Base-by-base conservation (phyloP, 92 coral and sea anemone genomes). In the Parazoanthus atlanticus region DNA sequence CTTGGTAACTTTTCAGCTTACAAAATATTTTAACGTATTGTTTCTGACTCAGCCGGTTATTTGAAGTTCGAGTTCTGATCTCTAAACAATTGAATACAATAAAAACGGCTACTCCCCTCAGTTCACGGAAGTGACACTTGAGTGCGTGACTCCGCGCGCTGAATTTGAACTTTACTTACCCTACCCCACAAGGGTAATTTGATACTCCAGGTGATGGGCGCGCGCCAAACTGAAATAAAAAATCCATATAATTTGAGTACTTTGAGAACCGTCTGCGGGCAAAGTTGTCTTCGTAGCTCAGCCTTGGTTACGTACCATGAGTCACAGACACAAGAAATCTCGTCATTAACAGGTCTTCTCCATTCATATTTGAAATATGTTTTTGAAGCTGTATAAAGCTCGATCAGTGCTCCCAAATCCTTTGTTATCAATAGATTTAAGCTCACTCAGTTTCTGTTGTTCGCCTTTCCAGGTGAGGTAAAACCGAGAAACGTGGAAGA, bases 191-290 rank as follows among this genome's bases (percentile, higher is more conserved):
- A 30, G 33, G 66, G 78, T 43, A n/a, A 72, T 28, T 67, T 43
- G 83, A 13, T 56, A 46, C 78, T 84, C 87, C 78, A 84, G 87
- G 65, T 84, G 87, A 84, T 84, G 23, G 87, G 87, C 87, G 78
- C 87, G 87, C 87, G 87, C 87, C 87, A 84, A 84, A 84, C 87
- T 84, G 87, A 83, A 83, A 81, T 36, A 16, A 67, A 65, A 82
- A 81, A 16, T 16, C 56, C 21, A 34, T 28, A 10, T 17, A 82
- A 3, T 52, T 52, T 16, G 49, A 10, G 49, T 43, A 43, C 9
- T 49, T 12, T 19, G 15, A 28, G 38, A 47, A 30, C 29, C 25
- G 56, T 47, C 38, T 47, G 52, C 23, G 73, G 74, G 21, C 77
- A 73, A 73, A 31, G 43, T 21, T 36, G 75, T 26, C 41, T 32